A percentile compares a stretch with the other conserved stretches of the same genome.
Conservation (phyloP, 2,113 vertebrate genomes). For the Microtus richardsoni region DNA sequence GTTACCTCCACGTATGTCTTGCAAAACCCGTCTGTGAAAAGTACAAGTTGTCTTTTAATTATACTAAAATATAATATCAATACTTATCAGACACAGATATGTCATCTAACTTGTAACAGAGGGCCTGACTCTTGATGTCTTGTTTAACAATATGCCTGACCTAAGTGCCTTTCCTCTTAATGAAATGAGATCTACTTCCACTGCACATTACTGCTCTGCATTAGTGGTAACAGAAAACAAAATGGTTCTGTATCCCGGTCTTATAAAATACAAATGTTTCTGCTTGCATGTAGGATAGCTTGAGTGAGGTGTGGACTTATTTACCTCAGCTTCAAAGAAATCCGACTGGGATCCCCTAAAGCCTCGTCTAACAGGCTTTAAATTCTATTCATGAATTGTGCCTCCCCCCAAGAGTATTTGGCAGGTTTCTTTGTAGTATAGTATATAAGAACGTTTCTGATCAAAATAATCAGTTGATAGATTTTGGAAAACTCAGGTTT, state of each 20-base stretch:
- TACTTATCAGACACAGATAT: neutral
- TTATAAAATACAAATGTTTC: neutral
- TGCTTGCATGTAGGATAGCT: neutral
- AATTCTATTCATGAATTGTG: neutral
- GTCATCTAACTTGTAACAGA: neutral
- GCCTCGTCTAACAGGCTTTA: neutral
- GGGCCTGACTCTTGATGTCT: neutral
- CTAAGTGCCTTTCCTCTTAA: neutral
- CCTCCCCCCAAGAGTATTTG: neutral
- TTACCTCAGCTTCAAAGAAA: slow-evolving; percentile 25
- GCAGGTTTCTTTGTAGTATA: neutral
- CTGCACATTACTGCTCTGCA: neutral
- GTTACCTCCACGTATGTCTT: neutral
- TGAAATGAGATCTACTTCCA: neutral
- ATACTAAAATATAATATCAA: slow-evolving; percentile 24
- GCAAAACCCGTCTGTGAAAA: neutral
- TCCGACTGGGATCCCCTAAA: neutral
- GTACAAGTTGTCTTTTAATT: slow-evolving; percentile 6
- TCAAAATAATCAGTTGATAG: neutral
- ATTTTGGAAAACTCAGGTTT: neutral
- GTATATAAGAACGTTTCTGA: neutral
- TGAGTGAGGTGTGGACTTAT: neutral
- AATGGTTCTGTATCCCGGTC: neutral
- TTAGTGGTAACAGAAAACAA: neutral
- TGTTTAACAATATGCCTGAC: neutral